These are phyloP conservation scores for Pasiphila rectangulata DNA, from an alignment of 2,888 invertebrate species.

Conservation along the genomic window DNA sequence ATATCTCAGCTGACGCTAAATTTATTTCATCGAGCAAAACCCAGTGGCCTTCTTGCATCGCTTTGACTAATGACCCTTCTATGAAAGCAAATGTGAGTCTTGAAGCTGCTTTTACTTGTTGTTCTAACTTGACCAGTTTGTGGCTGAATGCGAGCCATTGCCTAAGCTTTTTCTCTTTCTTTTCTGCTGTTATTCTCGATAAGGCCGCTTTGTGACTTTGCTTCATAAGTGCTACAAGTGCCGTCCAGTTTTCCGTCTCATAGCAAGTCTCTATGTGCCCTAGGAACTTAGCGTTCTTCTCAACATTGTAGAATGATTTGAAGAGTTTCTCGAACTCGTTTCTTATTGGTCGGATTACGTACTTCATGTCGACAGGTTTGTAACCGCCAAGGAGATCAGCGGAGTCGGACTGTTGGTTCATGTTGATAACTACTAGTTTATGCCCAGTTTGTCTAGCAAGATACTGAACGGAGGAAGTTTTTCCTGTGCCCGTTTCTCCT, in stretches of 20 bases:
- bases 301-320: conserved; percentile 86
- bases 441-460: conserved; percentile 91
- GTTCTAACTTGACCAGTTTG: conserved; percentile 85
- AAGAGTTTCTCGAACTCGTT: conserved; percentile 92
- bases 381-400: conserved; percentile 98
- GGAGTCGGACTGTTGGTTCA: conserved; percentile 99
- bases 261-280: conserved; percentile 89
- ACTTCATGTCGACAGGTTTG: conserved; percentile 96
- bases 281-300: conserved; percentile 91
- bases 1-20: conserved; percentile 96
- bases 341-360: conserved; percentile 89
- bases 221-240: conserved; percentile 87
- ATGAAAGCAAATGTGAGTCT: conserved; percentile 94
- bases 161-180: conserved; percentile 56
- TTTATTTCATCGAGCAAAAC: conserved; percentile 98
- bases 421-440: conserved; percentile 95
- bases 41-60: conserved; percentile 96
- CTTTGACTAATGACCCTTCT: conserved; percentile 95
- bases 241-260: conserved; percentile 85
- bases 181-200: conserved; percentile 65
- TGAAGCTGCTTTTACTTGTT: conserved; percentile 86
- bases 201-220: conserved; percentile 86
- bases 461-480: conserved; percentile 97
- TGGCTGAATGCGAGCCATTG: conserved; percentile 84
- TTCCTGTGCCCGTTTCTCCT: conserved; percentile 99